Evolutionary conservation across 2,888 invertebrate genomes (phyloP).

Genomic region (Frankliniella intonsa): DNA sequence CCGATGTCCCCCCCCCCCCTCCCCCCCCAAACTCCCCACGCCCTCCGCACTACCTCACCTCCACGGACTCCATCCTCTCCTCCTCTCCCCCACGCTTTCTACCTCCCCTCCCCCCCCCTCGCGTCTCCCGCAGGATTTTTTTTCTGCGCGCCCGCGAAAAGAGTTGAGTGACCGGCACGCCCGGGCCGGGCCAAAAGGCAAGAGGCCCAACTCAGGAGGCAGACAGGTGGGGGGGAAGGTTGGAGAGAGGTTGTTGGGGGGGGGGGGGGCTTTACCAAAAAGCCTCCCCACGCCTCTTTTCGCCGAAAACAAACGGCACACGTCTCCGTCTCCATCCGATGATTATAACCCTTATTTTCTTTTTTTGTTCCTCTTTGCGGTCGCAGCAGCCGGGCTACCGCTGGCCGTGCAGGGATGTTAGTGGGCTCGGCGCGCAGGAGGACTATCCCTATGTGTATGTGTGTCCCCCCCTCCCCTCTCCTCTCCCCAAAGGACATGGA

Average conservation of each 20-base stretch:
- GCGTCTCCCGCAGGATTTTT: neutral
- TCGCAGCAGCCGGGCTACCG: too few relatives aligned
- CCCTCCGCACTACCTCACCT: neutral
- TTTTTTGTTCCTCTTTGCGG: too few relatives aligned
- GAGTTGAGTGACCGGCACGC: neutral
- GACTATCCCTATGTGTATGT: neutral
- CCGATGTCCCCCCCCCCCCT: neutral
- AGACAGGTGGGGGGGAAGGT: too few relatives aligned
- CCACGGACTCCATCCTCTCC: neutral
- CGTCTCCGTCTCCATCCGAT: too few relatives aligned
- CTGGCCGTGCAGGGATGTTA: too few relatives aligned
- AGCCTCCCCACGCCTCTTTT: too few relatives aligned
- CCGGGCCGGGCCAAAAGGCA: neutral
- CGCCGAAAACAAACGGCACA: too few relatives aligned
- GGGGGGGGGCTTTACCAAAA: too few relatives aligned
- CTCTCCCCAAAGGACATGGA: neutral
- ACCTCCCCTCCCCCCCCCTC: neutral
- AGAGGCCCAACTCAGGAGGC: too few relatives aligned
- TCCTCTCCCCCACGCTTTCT: neutral
- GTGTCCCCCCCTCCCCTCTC: neutral
- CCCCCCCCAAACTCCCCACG: neutral
- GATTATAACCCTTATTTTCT: too few relatives aligned
- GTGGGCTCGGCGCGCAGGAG: too few relatives aligned
- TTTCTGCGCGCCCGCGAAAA: neutral
- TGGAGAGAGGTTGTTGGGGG: too few relatives aligned